phyloP scores from a whole-genome alignment of 30 jellyfish, hydroid and myxozoan genomes.

The Clytia hemisphaerica region DNA sequence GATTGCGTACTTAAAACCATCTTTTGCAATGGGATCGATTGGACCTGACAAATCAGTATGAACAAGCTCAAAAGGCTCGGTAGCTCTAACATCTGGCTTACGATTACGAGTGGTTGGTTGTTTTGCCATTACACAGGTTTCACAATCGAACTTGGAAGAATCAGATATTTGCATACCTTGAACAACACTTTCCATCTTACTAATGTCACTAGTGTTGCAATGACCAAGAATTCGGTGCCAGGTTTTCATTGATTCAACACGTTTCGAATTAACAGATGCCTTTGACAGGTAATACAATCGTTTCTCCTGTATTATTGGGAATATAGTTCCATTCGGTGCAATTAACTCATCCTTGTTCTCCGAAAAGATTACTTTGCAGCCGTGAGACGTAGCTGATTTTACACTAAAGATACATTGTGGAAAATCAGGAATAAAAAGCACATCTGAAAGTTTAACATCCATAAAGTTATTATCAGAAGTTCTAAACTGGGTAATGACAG shows the following conservation, averaged over 20 bases:
- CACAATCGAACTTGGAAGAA: conserved; percentile 1
- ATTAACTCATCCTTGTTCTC: background rate
- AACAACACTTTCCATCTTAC: conserved; percentile 37
- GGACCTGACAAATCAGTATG: conserved; percentile 56
- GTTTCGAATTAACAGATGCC: background rate
- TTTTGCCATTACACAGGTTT: conserved; percentile 25
- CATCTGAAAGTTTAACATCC: too few species aligned
- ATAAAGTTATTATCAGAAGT: too few species aligned
- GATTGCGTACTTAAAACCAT: conserved; percentile 29
- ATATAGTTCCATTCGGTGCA: conserved; percentile 32
- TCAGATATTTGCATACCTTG: conserved; percentile 35
- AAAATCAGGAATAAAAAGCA: too few species aligned
- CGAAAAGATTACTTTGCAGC: background rate
- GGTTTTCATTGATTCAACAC: conserved; percentile 1
- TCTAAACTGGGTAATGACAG: conserved; percentile 8
- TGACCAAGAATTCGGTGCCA: conserved; percentile 59
- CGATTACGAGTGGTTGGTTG: conserved; percentile 21
- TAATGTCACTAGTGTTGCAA: conserved; percentile 35
- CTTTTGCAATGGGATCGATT: conserved; percentile 34
- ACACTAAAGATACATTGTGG: background rate
- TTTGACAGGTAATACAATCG: conserved; percentile 35
- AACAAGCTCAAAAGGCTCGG: conserved; percentile 27
- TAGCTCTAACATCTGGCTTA: conserved; percentile 25
- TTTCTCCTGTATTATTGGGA: conserved; percentile 32
- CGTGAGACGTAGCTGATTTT: background rate